Evolutionary conservation across 2,113 vertebrate genomes (phyloP).

Genomic region (Thryonomys swinderianus): DNA sequence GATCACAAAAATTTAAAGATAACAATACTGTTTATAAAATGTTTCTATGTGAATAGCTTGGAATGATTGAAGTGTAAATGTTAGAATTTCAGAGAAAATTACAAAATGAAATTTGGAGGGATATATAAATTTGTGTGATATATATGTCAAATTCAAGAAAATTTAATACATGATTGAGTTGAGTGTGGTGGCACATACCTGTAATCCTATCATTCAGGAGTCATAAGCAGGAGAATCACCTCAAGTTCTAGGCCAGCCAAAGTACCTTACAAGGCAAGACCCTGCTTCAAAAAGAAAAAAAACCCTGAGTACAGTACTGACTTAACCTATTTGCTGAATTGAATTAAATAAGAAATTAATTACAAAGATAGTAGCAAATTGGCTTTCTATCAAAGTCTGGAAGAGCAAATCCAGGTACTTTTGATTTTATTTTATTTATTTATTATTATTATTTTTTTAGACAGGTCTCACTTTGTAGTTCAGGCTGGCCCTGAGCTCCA

Average conservation of each 20-base stretch:
- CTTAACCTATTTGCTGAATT: constrained; percentile 79
- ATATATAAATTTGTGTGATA: constrained; percentile 11
- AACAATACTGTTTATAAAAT: constrained; percentile 2
- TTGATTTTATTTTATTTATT: too few relatives aligned
- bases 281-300: too few relatives aligned
- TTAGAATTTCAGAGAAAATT: constrained; percentile 24
- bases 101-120: not conserved
- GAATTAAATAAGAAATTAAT: constrained; percentile 81
- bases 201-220: too few relatives aligned
- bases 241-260: too few relatives aligned
- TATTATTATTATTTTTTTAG: too few relatives aligned
- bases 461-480: too few relatives aligned
- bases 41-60: constrained; percentile 20
- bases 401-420: constrained; percentile 78
- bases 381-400: constrained; percentile 79
- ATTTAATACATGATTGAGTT: constrained; percentile 51
- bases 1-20: not conserved
- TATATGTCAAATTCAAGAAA: constrained; percentile 77
- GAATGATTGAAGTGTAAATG: constrained; percentile 25
- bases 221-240: too few relatives aligned
- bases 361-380: constrained; percentile 82
- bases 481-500: too few relatives aligned
- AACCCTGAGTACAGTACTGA: constrained; percentile 61
- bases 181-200: too few relatives aligned
- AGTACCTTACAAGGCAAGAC: too few relatives aligned